Conservation (phyloP, 2,113 vertebrate genomes). For the Pristiophorus japonicus region DNA sequence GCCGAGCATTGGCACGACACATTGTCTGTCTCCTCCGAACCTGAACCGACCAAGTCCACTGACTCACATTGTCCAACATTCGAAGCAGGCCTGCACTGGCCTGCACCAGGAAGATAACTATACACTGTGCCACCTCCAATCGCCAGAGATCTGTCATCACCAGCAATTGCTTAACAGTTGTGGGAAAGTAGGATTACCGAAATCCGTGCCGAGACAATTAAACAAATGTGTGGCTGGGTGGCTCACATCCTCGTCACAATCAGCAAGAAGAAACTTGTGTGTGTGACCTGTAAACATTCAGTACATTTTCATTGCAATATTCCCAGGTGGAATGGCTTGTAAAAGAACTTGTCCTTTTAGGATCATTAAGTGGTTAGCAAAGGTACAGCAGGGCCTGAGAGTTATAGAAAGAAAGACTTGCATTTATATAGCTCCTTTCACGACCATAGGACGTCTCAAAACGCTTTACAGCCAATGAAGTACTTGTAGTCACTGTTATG, state of each 20-base stretch:
- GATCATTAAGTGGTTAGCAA: background rate
- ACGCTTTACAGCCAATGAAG: too few species aligned
- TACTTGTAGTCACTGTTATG: too few species aligned
- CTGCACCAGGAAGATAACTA: background rate
- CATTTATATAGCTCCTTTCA: too few species aligned
- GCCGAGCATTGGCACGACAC: background rate
- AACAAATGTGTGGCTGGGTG: background rate
- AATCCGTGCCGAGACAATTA: background rate
- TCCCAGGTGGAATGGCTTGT: background rate
- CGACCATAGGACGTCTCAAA: too few species aligned
- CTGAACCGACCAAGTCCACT: background rate
- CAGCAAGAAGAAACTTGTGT: background rate
- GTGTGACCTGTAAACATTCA: background rate
- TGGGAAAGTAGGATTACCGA: slow-evolving; percentile 17
- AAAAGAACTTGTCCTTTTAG: background rate
- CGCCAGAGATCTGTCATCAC: slow-evolving; percentile 10
- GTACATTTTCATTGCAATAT: background rate
- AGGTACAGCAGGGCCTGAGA: background rate
- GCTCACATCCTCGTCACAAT: slow-evolving; percentile 13
- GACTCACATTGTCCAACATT: slow-evolving; percentile 11
- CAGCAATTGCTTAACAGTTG: background rate
- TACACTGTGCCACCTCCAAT: background rate
- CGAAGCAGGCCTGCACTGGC: slow-evolving; percentile 25
- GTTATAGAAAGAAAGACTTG: too few species aligned
- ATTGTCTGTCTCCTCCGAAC: background rate